Percentiles rank a stretch among this genome's conserved stretches.
These are phyloP conservation scores for Helicoverpa armigera DNA, from an alignment of 1,140 invertebrate genomes.

Conservation along the genomic window DNA sequence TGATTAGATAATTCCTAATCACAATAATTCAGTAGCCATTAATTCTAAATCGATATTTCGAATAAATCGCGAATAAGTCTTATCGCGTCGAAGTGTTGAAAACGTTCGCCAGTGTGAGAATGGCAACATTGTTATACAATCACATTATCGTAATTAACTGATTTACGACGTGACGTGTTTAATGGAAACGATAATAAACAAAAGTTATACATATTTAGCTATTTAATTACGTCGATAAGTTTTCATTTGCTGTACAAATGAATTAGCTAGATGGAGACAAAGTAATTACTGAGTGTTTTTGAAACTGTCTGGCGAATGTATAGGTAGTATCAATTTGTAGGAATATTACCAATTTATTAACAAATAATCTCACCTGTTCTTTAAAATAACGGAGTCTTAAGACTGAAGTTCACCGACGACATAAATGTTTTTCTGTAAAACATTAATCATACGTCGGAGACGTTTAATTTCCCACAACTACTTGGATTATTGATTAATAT, in stretches of 20 bases:
- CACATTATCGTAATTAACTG: slow-evolving; percentile 1
- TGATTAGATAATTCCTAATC: slow-evolving; percentile 11
- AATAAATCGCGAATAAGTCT: not conserved
- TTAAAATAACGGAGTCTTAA: too few relatives aligned
- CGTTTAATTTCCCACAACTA: too few relatives aligned
- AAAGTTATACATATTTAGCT: not conserved
- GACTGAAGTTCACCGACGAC: too few relatives aligned
- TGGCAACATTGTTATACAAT: slow-evolving; percentile 4
- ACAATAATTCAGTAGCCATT: slow-evolving; percentile 24
- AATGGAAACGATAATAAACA: slow-evolving; percentile 3
- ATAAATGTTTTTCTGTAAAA: too few relatives aligned
- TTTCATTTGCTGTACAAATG: not conserved
- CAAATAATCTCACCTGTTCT: too few relatives aligned
- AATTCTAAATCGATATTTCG: slow-evolving; percentile 22
- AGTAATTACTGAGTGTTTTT: too few relatives aligned
- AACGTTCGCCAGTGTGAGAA: not conserved
- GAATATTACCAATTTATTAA: too few relatives aligned
- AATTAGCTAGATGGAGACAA: too few relatives aligned
- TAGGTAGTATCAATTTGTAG: too few relatives aligned
- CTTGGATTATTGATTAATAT: too few relatives aligned
- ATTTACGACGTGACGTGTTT: not conserved
- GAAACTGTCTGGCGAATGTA: too few relatives aligned
- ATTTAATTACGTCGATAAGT: not conserved
- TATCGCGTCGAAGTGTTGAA: slow-evolving; percentile 12
- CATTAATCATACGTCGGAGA: too few relatives aligned